Base-by-base conservation (phyloP, 2,113 vertebrate species). In the Ochotona princeps region DNA sequence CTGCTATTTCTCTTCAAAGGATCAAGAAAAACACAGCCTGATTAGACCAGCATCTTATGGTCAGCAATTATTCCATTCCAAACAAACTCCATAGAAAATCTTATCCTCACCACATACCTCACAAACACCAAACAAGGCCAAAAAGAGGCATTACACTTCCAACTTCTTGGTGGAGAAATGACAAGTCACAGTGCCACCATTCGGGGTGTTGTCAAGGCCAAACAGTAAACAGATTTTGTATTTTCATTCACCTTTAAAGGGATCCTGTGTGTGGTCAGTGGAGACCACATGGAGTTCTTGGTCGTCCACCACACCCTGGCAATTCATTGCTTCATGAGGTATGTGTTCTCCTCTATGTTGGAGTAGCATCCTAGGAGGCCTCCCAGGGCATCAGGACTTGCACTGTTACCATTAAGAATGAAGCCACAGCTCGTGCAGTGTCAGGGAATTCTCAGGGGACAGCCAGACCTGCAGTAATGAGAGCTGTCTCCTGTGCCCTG, bases 331-430 rank as follows among this genome's bases (percentile, higher is more conserved):
- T 28, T 51, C 30, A 47, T 70, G 14, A 70, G 49, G 23, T 25
- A n/a, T 3, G 11, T 21, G 1, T 70, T 2, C 2, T 2, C 9
- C 21, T 51, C 5, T 26, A 1, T 38, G 49, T 5, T 21, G 21
- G 67, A 21, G 3, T 28, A 4, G 20, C n/a, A n/a, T n/a, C n/a
- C n/a, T n/a, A n/a, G n/a, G n/a, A n/a, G n/a, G n/a, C n/a, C n/a
- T n/a, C n/a, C 12, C 28, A 38, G 13, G 66, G n/a, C 57, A 26
- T 70, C 26, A 8, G 21, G n/a, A 63, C 30, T 35, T 32, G 47
- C 51, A 73, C 15, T 25, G 65, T 21, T 78, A 60, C n/a, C 21
- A 76, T 38, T 63, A 57, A 49, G 2, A 17, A 47, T 54, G 51
- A 78, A 26, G 20, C 26, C 35, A 81, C 51, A 5, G 13, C 44